Conservation (phyloP, 1,140 invertebrate genomes). For the Calosoma granatense region DNA sequence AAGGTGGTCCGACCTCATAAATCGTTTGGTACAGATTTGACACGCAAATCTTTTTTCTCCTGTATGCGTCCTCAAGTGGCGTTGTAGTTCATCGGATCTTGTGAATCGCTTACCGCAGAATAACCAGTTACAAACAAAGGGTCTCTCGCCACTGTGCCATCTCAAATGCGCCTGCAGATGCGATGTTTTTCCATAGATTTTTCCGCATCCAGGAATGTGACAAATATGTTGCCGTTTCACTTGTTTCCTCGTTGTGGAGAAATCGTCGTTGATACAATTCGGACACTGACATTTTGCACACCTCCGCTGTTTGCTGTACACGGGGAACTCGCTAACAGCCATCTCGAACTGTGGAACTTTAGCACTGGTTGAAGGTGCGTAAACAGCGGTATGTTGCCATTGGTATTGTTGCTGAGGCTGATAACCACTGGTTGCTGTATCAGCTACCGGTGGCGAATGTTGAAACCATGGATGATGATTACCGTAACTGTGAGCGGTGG, state of each 20-base stretch:
- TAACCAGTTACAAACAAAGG: constrained; percentile 66
- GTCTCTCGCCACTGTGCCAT: constrained; percentile 73
- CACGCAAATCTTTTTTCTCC: constrained; percentile 75
- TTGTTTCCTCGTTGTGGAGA: constrained; percentile 45
- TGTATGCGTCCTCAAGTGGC: constrained; percentile 71
- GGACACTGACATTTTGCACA: constrained; percentile 53
- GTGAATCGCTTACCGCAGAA: constrained; percentile 82
- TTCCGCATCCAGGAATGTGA: constrained; percentile 82
- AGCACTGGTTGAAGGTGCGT: constrained; percentile 22
- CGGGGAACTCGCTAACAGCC: constrained; percentile 20
- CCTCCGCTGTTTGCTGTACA: constrained; percentile 25
- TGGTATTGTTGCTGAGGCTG: constrained; percentile 26
- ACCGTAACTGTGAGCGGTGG: constrained; percentile 22
- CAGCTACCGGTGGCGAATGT: constrained; percentile 29
- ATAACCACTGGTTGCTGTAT: constrained; percentile 27
- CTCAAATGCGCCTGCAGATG: constrained; percentile 80
- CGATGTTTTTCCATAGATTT: constrained; percentile 86
- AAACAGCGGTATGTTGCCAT: constrained; percentile 20
- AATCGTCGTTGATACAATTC: constrained; percentile 58
- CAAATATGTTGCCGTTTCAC: constrained; percentile 76
- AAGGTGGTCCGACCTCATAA: constrained; percentile 76
- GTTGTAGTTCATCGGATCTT: constrained; percentile 76
- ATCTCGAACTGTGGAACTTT: constrained; percentile 26
- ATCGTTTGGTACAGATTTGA: constrained; percentile 61
- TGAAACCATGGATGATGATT: constrained; percentile 30